Conservation (phyloP, 2,888 invertebrate species). For the Lithophane leautieri region DNA sequence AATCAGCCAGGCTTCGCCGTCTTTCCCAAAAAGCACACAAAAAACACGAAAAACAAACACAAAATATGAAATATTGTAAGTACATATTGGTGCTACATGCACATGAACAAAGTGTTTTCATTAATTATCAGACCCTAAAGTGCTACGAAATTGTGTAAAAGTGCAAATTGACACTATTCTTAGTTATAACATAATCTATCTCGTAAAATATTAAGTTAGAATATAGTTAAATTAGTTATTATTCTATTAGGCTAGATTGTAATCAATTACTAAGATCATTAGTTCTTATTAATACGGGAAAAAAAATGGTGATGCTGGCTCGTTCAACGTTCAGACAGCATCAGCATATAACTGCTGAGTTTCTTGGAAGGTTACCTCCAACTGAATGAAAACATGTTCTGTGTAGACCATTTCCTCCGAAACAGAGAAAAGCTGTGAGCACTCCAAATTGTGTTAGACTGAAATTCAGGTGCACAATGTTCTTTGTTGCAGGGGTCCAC, state of each 20-base stretch:
- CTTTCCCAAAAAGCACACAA: not conserved
- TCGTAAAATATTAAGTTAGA: no score
- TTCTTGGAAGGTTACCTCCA: not conserved
- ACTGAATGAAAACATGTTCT: not conserved
- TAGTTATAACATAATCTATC: no score
- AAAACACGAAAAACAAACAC: not conserved
- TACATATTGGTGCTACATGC: no score
- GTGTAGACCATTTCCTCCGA: constrained; percentile 8
- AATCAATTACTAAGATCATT: no score
- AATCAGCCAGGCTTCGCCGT: not conserved
- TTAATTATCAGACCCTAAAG: no score
- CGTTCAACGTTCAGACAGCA: not conserved
- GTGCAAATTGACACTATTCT: no score
- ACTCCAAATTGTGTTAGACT: not conserved
- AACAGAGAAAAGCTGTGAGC: not conserved
- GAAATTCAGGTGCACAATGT: not conserved
- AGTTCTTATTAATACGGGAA: no score
- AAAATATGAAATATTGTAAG: not conserved
- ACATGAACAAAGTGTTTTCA: no score
- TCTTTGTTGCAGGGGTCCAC: not conserved
- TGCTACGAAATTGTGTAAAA: no score
- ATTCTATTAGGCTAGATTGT: no score
- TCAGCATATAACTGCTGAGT: not conserved
- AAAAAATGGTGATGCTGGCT: no score
- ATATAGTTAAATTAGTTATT: no score